Evolutionary conservation across 2,113 vertebrate genomes (phyloP).

Genomic region (Podilymbus podiceps): DNA sequence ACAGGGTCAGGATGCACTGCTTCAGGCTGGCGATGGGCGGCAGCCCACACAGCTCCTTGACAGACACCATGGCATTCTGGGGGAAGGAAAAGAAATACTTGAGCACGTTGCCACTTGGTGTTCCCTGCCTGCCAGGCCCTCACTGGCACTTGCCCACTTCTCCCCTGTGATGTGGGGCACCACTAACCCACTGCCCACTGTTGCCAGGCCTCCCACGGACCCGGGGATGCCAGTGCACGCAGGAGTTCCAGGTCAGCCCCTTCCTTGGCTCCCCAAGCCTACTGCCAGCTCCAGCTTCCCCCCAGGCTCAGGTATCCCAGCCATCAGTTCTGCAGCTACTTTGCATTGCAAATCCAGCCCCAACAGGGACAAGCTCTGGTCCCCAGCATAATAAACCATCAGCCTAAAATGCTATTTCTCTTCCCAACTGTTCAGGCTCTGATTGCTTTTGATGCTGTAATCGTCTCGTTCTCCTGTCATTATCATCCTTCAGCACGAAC

Average conservation of each 20-base stretch:
- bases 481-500: constrained; percentile 3
- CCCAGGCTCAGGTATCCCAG: neutral
- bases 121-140: neutral
- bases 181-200: fast-evolving
- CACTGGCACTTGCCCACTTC: neutral
- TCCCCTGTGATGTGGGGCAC: neutral
- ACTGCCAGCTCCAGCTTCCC: neutral
- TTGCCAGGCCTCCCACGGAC: fast-evolving
- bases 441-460: neutral
- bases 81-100: neutral
- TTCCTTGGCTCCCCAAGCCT: neutral
- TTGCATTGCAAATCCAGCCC: neutral
- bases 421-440: neutral
- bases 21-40: constrained; percentile 91
- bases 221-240: fast-evolving
- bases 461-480: neutral
- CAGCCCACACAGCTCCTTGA: constrained; percentile 97
- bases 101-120: fast-evolving
- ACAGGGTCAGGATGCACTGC: constrained; percentile 94
- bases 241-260: neutral
- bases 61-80: constrained; percentile 86
- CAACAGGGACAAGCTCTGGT: neutral
- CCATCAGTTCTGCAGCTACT: neutral
- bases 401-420: neutral
- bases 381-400: neutral